Evolutionary conservation across 2,888 invertebrate species (phyloP), one percentile per base, ranked within the genome.

Genomic region (Pycnomerus fuliginosus): DNA sequence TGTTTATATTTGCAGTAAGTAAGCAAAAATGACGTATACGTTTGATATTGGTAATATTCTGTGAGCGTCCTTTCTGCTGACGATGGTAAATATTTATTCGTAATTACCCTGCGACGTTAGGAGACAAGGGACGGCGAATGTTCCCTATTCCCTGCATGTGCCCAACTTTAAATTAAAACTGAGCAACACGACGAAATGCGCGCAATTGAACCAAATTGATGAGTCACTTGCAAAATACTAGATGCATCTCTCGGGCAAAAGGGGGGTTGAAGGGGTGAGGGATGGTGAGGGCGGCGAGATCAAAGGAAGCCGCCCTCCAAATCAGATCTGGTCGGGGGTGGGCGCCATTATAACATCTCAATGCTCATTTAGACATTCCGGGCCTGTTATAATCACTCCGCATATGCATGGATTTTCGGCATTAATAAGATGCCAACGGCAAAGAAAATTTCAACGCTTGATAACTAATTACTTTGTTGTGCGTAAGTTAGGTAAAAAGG

Each of bases 301-400:
- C 80, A 80, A 79, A 80, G 76, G 76, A 72, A 74, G 74, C 80
- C 80, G 75, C 71, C 71, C 69, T 67, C 66, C 63, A 68, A 67
- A 67, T 67, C 69, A 67, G 63, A 66, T 67, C 67, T 63, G 64
- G 56, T 59, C 58, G 63, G 65, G 62, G 65, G 66, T 61, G 65
- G 63, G 62, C 69, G 68, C 68, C 70, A 69, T 71, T 69, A 69
- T 65, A 67, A 65, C 62, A 65, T 62, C 66, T 65, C 70, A 66
- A 67, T 69, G 70, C 67, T 69, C 70, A 69, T 69, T 69, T 70
- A 68, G 68, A 64, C 64, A 68, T 68, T 68, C 65, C 68, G 51
- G 52, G 51, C 61, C 57, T 52, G 60, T 62, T 60, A 58, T 61
- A 58, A 61, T 60, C 59, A 56, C 50, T 42, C 37, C 42, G 5